Percentiles rank a stretch among this genome's conserved stretches.
These are phyloP conservation scores for Balearica regulorum DNA, from an alignment of 2,797 vertebrate genomes.

Conservation along the genomic window DNA sequence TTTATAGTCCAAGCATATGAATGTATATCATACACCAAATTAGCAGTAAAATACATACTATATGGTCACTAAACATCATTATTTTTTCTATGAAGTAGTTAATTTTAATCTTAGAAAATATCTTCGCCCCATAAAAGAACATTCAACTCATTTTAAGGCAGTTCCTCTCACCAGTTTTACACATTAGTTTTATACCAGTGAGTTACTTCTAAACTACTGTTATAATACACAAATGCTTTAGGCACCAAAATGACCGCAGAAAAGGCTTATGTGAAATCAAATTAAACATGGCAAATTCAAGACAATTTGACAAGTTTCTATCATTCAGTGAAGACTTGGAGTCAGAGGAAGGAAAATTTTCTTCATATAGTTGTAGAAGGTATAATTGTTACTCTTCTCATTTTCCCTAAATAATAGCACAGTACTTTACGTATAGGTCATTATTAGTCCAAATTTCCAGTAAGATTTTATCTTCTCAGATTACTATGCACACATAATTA, in stretches of 20 bases:
- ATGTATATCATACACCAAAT: background rate
- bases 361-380: background rate
- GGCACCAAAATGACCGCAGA: background rate
- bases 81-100: background rate
- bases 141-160: background rate
- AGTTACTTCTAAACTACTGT: background rate
- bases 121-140: background rate
- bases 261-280: background rate
- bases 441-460: background rate
- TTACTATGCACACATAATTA: background rate
- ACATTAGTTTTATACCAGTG: background rate
- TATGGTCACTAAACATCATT: background rate
- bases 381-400: background rate
- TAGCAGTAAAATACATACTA: background rate
- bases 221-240: background rate
- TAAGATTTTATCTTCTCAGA: background rate
- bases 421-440: background rate
- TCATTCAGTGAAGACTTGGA: background rate
- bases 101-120: background rate
- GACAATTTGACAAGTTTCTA: background rate
- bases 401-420: background rate
- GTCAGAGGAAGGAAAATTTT: background rate
- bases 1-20: background rate
- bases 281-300: background rate
- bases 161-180: background rate